Conservation (phyloP, 2,888 invertebrate species). For the Sialis fuliginosa region DNA sequence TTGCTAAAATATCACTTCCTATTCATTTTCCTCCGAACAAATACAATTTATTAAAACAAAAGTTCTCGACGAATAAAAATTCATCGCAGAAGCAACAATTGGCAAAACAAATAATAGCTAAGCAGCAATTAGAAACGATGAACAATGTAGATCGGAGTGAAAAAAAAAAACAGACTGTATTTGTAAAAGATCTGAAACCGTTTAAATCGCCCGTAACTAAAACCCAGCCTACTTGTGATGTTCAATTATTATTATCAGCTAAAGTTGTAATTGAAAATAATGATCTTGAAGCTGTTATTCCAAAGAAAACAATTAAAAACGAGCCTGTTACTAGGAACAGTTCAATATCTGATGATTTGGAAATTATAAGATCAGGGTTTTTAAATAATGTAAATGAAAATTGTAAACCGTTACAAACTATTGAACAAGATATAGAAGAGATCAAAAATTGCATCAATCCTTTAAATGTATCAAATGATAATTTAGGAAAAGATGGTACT, state of each 20-base stretch:
- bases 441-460: background rate
- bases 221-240: too few relatives aligned
- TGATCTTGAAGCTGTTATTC: too few relatives aligned
- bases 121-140: background rate
- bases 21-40: background rate
- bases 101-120: background rate
- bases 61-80: background rate
- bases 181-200: too few relatives aligned
- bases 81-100: background rate
- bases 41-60: too few relatives aligned
- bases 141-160: background rate
- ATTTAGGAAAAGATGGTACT: too few relatives aligned
- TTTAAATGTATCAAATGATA: too few relatives aligned
- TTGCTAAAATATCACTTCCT: background rate
- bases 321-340: too few relatives aligned
- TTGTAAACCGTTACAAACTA: background rate
- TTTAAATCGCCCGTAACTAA: too few relatives aligned
- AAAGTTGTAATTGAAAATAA: too few relatives aligned
- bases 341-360: conserved; percentile 1
- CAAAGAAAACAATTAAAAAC: too few relatives aligned
- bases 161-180: too few relatives aligned
- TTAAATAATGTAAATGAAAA: background rate
- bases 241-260: too few relatives aligned
- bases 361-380: background rate
- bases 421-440: conserved; percentile 2